Percentiles rank a stretch among this genome's conserved stretches.
phyloP scores from a whole-genome alignment of 2,797 vertebrate species.

The Anableps anableps region DNA sequence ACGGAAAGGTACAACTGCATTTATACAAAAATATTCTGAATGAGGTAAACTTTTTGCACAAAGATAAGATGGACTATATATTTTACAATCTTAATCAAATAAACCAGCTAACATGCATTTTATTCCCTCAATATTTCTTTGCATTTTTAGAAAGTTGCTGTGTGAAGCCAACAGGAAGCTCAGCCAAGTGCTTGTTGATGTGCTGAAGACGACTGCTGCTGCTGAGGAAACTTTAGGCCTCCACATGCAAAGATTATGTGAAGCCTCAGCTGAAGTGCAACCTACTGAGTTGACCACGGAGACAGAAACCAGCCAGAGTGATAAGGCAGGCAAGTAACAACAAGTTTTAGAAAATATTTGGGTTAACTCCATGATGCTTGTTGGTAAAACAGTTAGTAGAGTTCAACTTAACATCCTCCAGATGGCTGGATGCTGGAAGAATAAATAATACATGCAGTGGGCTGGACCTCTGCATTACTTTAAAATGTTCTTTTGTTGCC shows the following conservation, averaged over 20 bases:
- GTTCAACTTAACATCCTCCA: neutral
- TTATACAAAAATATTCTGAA: neutral
- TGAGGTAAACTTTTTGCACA: neutral
- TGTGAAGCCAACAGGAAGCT: conserved; percentile 87
- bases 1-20: conserved; percentile 85
- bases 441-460: neutral
- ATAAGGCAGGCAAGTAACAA: conserved; percentile 67
- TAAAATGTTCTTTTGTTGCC: neutral
- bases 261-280: conserved; percentile 73
- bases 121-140: neutral
- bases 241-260: conserved; percentile 87
- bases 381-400: neutral
- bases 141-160: conserved; percentile 77
- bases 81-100: neutral
- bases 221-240: conserved; percentile 92
- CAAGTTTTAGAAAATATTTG: neutral
- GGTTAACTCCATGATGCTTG: neutral
- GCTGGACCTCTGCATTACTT: neutral
- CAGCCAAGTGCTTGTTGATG: conserved; percentile 88
- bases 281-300: conserved; percentile 27
- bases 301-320: conserved; percentile 65
- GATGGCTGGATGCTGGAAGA: neutral
- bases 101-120: neutral
- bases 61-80: neutral
- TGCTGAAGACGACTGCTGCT: conserved; percentile 91